Conservation (phyloP, 1,140 invertebrate genomes). For the Euwallacea similis region DNA sequence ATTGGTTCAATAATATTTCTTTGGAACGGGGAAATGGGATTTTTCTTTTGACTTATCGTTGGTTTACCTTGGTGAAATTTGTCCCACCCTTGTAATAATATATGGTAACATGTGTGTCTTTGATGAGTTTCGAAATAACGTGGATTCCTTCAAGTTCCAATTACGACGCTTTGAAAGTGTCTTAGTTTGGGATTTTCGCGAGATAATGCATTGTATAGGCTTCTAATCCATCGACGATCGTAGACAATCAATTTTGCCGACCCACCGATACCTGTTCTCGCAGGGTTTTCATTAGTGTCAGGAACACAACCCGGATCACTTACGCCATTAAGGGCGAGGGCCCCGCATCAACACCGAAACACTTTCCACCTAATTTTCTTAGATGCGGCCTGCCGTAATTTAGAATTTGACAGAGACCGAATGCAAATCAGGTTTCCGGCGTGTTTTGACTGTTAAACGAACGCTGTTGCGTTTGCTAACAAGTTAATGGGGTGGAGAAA, state of each 20-base stretch:
- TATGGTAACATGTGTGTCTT: background rate
- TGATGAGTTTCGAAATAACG: no score
- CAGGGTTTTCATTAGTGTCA: constrained; percentile 31
- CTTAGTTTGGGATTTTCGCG: no score
- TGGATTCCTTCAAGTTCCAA: no score
- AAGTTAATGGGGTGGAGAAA: constrained; percentile 19
- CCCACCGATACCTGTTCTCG: constrained; percentile 21
- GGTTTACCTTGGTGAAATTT: background rate
- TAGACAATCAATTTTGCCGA: constrained; percentile 19
- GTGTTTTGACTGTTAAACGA: constrained; percentile 20
- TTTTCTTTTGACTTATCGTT: constrained; percentile 16
- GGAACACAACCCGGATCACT: constrained; percentile 31
- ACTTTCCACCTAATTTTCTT: constrained; percentile 29
- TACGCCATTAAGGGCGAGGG: constrained; percentile 23
- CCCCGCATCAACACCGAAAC: constrained; percentile 19
- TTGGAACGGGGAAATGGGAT: constrained; percentile 30
- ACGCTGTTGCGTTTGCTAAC: constrained; percentile 24
- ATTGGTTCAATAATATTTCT: constrained; percentile 36
- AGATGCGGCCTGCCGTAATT: constrained; percentile 22
- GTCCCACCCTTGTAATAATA: background rate
- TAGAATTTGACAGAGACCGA: constrained; percentile 28
- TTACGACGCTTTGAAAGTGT: no score
- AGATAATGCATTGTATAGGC: no score
- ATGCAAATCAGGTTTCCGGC: constrained; percentile 22
- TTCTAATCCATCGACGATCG: background rate